Conservation (phyloP, 2,888 invertebrate species). For the Scrobipalpa costella region DNA sequence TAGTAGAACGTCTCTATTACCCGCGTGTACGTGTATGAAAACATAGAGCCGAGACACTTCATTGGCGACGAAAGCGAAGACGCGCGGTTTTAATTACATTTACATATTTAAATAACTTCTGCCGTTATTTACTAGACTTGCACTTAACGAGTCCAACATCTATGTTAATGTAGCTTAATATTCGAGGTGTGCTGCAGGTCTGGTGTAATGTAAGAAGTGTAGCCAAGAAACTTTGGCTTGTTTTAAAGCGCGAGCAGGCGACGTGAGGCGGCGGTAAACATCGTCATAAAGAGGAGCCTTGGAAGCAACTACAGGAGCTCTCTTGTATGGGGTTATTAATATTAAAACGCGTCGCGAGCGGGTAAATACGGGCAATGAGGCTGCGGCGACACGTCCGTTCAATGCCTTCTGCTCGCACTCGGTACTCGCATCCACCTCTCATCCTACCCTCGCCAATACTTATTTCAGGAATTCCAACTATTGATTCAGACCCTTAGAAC, state of each 20-base stretch:
- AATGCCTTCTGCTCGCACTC: constrained; percentile 44
- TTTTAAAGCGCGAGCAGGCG: constrained; percentile 45
- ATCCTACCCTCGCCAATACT: background rate
- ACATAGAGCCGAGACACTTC: constrained; percentile 20
- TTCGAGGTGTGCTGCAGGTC: constrained; percentile 19
- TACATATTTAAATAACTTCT: constrained; percentile 12
- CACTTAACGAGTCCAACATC: constrained; percentile 8
- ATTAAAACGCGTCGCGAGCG: constrained; percentile 64
- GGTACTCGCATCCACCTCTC: background rate
- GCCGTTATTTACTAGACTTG: constrained; percentile 5
- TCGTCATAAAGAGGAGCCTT: constrained; percentile 66
- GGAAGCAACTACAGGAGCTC: constrained; percentile 58
- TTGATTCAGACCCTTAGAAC: background rate
- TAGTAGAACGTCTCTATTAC: constrained; percentile 17
- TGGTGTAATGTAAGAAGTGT: constrained; percentile 30
- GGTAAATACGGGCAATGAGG: constrained; percentile 62
- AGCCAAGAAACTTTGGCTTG: constrained; percentile 50
- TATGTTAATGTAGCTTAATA: constrained; percentile 19
- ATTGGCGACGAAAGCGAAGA: constrained; percentile 22
- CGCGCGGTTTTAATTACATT: constrained; percentile 13
- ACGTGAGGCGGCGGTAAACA: constrained; percentile 63
- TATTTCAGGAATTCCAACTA: constrained; percentile 15
- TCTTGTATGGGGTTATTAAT: constrained; percentile 73
- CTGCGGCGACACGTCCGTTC: constrained; percentile 44
- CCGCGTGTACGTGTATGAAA: constrained; percentile 6